Evolutionary conservation across 2,113 vertebrate genomes (phyloP).

Genomic region (Cebus imitator): DNA sequence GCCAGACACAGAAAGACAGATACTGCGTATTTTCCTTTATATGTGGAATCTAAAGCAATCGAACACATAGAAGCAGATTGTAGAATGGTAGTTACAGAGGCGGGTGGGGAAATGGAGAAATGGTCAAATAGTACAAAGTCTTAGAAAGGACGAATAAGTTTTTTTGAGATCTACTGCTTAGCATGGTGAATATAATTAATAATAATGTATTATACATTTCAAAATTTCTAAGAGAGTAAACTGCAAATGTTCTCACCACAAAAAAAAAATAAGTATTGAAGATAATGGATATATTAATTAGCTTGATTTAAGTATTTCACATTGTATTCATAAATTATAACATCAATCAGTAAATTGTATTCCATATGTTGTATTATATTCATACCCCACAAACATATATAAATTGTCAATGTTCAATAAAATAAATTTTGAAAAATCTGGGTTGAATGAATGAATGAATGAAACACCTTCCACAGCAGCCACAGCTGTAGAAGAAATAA

Average conservation of each 20-base stretch:
- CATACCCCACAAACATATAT: no score
- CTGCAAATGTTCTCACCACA: background rate
- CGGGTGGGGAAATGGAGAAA: background rate
- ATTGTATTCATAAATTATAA: background rate
- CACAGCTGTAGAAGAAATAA: background rate
- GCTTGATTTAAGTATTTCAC: background rate
- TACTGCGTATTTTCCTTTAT: background rate
- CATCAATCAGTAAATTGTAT: background rate
- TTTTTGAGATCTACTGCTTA: background rate
- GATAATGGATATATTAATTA: background rate
- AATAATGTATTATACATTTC: background rate
- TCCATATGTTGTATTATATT: background rate
- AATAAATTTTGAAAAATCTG: background rate
- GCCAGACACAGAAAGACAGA: background rate
- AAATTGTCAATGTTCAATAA: background rate
- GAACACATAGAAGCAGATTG: background rate
- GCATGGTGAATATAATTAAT: background rate
- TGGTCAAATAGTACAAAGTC: background rate
- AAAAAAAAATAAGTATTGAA: background rate
- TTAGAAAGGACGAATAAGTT: background rate
- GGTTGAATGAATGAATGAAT: background rate
- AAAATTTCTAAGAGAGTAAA: background rate
- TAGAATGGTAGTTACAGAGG: background rate
- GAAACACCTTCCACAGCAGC: background rate
- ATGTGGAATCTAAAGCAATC: background rate